A percentile compares a stretch with the other conserved stretches of the same genome.
phyloP scores from a whole-genome alignment of 2,888 invertebrate species.

The Hesperia comma region DNA sequence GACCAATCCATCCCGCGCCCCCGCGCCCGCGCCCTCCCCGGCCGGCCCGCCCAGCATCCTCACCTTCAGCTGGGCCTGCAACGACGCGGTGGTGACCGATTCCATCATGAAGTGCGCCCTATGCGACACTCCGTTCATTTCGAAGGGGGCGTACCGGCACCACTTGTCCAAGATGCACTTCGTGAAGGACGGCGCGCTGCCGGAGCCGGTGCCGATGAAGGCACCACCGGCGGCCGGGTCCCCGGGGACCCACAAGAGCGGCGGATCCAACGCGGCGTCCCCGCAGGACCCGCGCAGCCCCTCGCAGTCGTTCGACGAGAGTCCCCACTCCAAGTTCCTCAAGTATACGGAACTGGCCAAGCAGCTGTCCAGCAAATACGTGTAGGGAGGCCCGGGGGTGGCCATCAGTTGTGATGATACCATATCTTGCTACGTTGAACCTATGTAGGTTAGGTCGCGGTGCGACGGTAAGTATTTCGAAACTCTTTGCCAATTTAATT shows the following conservation, averaged over 20 bases:
- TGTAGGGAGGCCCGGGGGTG: conserved; percentile 84
- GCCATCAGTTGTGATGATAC: conserved; percentile 87
- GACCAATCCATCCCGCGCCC: conserved; percentile 86
- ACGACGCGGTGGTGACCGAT: conserved; percentile 94
- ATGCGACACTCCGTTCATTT: conserved; percentile 97
- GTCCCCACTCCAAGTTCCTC: conserved; percentile 98
- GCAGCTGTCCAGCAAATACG: conserved; percentile 98
- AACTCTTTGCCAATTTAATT: conserved; percentile 84
- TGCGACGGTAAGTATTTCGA: conserved; percentile 82
- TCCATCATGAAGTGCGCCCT: conserved; percentile 97
- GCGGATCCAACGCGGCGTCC: conserved; percentile 72
- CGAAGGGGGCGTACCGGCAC: conserved; percentile 98
- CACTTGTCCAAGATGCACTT: conserved; percentile 98
- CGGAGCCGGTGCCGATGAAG: conserved; percentile 88
- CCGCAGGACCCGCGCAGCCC: conserved; percentile 85
- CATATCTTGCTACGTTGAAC: conserved; percentile 89
- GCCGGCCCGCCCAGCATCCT: conserved; percentile 92
- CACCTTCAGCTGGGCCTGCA: conserved; percentile 97
- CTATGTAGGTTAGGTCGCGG: conserved; percentile 79
- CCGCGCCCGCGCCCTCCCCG: conserved; percentile 79
- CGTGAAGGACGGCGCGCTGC: conserved; percentile 94
- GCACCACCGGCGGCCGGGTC: conserved; percentile 75
- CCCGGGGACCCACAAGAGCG: conserved; percentile 73
- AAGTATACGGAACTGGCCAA: conserved; percentile 99
- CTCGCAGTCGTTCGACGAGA: conserved; percentile 90